Evolutionary conservation across 2,113 vertebrate genomes (phyloP).

Genomic region (Ascaphus truei): DNA sequence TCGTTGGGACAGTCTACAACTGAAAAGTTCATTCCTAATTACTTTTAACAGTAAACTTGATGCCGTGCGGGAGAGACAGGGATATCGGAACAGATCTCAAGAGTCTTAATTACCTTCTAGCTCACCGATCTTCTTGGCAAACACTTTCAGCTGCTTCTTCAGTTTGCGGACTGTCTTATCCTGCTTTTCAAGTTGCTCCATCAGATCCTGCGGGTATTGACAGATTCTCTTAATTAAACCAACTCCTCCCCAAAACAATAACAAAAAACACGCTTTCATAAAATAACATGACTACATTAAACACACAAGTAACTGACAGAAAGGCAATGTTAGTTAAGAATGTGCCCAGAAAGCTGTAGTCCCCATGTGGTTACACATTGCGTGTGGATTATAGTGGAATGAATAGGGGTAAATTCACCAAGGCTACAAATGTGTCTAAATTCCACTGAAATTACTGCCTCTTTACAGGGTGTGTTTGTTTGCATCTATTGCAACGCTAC

Average conservation of each 20-base stretch:
- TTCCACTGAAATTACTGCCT: no score
- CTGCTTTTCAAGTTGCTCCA: conserved; percentile 97
- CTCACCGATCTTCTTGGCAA: conserved; percentile 95
- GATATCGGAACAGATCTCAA: no score
- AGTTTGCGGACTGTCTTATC: conserved; percentile 97
- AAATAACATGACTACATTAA: no score
- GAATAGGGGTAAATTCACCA: conserved; percentile 28
- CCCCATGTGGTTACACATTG: conserved; percentile 50
- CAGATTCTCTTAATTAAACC: not conserved
- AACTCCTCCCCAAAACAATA: conserved; percentile 24
- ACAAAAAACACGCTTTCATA: no score
- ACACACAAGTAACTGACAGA: conserved; percentile 35
- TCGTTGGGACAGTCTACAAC: no score
- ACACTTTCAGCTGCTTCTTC: conserved; percentile 97
- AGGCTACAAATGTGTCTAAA: conserved; percentile 39
- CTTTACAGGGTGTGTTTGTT: no score
- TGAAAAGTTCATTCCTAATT: no score
- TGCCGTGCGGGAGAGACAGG: no score
- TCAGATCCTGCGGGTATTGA: conserved; percentile 79
- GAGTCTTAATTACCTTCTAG: conserved; percentile 79
- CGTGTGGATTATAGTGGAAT: not conserved
- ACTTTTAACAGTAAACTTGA: no score
- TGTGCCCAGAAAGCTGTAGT: conserved; percentile 44
- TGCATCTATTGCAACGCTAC: no score
- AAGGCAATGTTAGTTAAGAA: conserved; percentile 48